Evolutionary conservation across 2,888 invertebrate genomes (phyloP).

Genomic region (Ornithoptera priamus): DNA sequence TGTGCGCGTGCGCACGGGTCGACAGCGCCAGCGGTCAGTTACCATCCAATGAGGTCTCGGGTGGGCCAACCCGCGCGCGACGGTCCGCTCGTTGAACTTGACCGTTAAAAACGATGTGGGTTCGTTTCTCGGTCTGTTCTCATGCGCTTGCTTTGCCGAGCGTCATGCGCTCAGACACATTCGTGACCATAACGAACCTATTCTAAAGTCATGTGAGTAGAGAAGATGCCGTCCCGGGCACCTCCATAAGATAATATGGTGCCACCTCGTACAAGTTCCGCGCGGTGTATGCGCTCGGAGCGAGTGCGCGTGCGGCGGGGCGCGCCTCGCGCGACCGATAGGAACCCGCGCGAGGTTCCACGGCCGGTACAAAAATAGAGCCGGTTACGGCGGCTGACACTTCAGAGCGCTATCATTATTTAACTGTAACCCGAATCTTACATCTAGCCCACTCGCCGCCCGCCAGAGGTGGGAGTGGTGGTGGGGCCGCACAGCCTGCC

Average conservation of each 20-base stretch:
- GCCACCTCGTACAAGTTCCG: too few species aligned
- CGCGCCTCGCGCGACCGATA: background rate
- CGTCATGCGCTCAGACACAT: too few species aligned
- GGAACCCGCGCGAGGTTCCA: slow-evolving; percentile 44
- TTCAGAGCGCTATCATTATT: slow-evolving; percentile 53
- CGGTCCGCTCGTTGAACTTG: background rate
- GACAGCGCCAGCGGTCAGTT: background rate
- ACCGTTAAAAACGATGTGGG: background rate
- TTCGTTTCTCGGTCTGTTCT: too few species aligned
- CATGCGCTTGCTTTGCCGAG: too few species aligned
- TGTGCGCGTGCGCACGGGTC: slow-evolving; percentile 38
- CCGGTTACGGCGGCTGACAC: slow-evolving; percentile 54
- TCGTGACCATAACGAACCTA: too few species aligned
- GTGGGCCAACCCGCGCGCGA: background rate
- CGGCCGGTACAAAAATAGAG: slow-evolving; percentile 69
- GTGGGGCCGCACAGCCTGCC: background rate
- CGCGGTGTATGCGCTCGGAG: background rate
- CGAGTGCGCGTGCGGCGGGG: background rate
- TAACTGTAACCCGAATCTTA: slow-evolving; percentile 43
- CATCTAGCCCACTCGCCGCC: slow-evolving; percentile 20
- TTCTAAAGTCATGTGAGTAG: too few species aligned
- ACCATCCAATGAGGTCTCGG: too few species aligned
- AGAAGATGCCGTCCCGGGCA: too few species aligned
- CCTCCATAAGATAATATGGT: too few species aligned
- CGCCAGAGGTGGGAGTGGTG: background rate